phyloP scores from a whole-genome alignment of 64 coral and sea anemone species.

The Stichodactyla helianthus region DNA sequence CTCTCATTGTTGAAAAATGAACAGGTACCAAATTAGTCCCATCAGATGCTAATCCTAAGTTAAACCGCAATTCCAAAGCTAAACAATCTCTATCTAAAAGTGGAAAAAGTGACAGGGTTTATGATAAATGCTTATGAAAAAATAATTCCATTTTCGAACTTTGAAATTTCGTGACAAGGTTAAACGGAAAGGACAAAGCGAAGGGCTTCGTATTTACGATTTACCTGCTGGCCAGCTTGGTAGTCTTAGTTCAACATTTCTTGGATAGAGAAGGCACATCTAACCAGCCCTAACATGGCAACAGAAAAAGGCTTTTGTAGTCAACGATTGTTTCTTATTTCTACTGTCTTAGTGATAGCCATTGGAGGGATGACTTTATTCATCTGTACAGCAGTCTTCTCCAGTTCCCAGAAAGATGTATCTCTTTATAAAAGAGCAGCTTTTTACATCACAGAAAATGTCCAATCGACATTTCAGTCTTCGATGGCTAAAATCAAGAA shows the following conservation, averaged over 20 bases:
- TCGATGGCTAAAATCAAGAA: neutral
- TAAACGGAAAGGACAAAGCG: neutral
- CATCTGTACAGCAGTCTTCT: conserved; percentile 42
- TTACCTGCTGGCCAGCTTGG: neutral
- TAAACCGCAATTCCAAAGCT: neutral
- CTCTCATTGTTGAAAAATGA: conserved; percentile 1
- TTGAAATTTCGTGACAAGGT: neutral
- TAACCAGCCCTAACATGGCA: neutral
- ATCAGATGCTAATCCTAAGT: neutral
- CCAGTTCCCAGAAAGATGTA: conserved; percentile 48
- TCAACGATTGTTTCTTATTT: conserved; percentile 42
- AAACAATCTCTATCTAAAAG: neutral
- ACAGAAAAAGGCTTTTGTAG: conserved; percentile 20
- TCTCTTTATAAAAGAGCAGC: conserved; percentile 49
- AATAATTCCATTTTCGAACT: neutral
- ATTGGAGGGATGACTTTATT: conserved; percentile 53
- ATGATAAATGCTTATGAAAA: neutral
- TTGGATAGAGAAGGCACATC: neutral
- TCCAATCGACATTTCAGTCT: conserved; percentile 4
- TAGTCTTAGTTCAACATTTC: neutral
- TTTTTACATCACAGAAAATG: conserved; percentile 36
- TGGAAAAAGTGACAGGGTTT: neutral
- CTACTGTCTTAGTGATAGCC: conserved; percentile 43
- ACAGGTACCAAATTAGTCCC: conserved; percentile 1
- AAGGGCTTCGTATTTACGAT: neutral